Conservation (phyloP, 2,888 invertebrate species). For the Bembecia ichneumoniformis region DNA sequence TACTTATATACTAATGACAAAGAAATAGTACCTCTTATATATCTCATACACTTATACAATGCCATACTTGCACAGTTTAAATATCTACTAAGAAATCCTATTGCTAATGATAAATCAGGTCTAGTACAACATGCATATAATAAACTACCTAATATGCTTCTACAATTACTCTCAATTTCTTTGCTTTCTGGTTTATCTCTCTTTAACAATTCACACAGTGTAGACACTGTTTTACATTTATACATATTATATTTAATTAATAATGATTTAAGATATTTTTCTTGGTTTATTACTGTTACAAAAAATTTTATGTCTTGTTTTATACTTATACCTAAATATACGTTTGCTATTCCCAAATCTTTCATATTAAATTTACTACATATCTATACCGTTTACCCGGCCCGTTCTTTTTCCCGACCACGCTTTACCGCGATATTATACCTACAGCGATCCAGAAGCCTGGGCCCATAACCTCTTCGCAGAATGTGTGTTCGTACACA, state of each 20-base stretch:
- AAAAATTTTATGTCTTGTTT: constrained; percentile 1
- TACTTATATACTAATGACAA: constrained; percentile 11
- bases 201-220: background rate
- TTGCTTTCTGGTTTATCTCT: constrained; percentile 1
- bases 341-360: background rate
- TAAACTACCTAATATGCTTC: constrained; percentile 10
- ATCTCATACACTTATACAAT: constrained; percentile 4
- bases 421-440: no score
- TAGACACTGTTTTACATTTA: background rate
- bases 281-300: background rate
- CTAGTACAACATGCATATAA: constrained; percentile 13
- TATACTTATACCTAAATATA: background rate
- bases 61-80: background rate
- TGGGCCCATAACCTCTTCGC: no score
- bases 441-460: no score
- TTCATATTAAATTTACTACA: background rate
- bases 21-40: constrained; percentile 8
- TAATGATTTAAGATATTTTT: background rate
- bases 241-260: background rate
- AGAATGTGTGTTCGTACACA: no score
- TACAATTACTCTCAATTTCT: constrained; percentile 1
- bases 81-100: background rate
- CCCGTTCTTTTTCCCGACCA: no score
- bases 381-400: no score
- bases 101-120: background rate